Conservation (phyloP, 2,113 vertebrate genomes). For the Scomber japonicus region DNA sequence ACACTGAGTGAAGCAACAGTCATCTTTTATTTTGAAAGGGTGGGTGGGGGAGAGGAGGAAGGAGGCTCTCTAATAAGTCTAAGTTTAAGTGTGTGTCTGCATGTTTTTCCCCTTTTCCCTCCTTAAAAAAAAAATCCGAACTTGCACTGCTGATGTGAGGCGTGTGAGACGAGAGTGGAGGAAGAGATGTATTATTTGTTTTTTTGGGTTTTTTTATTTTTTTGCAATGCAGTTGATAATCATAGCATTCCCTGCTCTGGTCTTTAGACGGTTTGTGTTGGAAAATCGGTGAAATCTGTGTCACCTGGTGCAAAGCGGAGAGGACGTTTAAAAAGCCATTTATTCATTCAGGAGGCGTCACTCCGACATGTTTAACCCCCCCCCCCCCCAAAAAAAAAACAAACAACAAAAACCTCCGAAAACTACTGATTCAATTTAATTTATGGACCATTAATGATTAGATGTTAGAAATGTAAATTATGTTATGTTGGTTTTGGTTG, state of each 20-base stretch:
- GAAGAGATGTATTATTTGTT: too few species aligned
- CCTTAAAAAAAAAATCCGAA: too few species aligned
- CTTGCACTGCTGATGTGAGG: too few species aligned
- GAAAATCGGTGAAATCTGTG: not conserved
- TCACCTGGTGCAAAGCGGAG: not conserved
- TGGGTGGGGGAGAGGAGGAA: not conserved
- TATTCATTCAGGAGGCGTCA: not conserved
- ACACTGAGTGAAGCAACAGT: conserved; percentile 71
- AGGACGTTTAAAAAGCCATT: conserved; percentile 34
- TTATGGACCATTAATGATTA: conserved; percentile 40
- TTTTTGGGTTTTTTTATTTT: too few species aligned
- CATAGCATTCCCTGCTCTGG: conserved; percentile 64
- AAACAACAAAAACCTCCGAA: conserved; percentile 18
- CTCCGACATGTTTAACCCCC: too few species aligned
- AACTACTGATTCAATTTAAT: conserved; percentile 22
- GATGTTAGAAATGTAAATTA: conserved; percentile 49
- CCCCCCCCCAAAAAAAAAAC: too few species aligned
- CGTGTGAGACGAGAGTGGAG: too few species aligned
- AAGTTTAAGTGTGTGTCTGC: conserved; percentile 42
- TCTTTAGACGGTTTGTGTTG: conserved; percentile 5
- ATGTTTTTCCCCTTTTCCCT: conserved; percentile 11
- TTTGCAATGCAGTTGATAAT: conserved; percentile 85
- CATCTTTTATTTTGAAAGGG: conserved; percentile 43
- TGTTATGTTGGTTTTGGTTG: too few species aligned
- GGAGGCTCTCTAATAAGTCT: conserved; percentile 6